Evolutionary conservation across 2,113 vertebrate species (phyloP).

Genomic region (Rynchops niger): DNA sequence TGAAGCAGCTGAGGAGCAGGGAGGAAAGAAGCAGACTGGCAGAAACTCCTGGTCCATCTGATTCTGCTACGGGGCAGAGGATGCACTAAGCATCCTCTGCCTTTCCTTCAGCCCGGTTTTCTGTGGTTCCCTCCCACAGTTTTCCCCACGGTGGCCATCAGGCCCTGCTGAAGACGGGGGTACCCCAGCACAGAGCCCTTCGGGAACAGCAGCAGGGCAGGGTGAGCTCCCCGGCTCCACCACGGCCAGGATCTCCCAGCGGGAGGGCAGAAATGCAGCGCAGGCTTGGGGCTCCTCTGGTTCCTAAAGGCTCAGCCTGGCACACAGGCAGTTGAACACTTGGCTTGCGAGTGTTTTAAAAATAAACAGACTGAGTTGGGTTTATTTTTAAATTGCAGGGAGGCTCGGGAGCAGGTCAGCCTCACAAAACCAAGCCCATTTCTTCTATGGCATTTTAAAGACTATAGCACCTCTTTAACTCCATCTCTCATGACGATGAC

Average conservation of each 20-base stretch:
- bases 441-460: slow-evolving; percentile 34
- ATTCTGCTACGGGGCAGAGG: neutral
- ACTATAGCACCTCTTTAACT: slow-evolving; percentile 8
- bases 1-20: neutral
- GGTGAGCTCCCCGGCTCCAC: rapidly evolving
- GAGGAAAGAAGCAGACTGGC: neutral
- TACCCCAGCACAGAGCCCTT: neutral
- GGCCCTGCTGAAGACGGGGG: neutral
- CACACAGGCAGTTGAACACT: neutral
- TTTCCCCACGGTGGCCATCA: neutral
- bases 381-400: slow-evolving; percentile 40
- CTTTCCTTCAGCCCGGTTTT: neutral
- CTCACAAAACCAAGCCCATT: neutral
- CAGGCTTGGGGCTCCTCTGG: neutral
- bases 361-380: neutral
- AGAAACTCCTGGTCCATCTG: neutral
- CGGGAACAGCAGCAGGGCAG: neutral
- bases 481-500: neutral
- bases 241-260: rapidly evolving
- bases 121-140: neutral
- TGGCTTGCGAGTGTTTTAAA: neutral
- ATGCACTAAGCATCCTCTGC: neutral
- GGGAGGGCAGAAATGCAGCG: neutral
- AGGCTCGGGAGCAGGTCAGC: neutral
- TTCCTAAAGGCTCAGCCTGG: neutral